phyloP scores from a whole-genome alignment of 2,113 vertebrate species.

The Forbesichthys agassizii region DNA sequence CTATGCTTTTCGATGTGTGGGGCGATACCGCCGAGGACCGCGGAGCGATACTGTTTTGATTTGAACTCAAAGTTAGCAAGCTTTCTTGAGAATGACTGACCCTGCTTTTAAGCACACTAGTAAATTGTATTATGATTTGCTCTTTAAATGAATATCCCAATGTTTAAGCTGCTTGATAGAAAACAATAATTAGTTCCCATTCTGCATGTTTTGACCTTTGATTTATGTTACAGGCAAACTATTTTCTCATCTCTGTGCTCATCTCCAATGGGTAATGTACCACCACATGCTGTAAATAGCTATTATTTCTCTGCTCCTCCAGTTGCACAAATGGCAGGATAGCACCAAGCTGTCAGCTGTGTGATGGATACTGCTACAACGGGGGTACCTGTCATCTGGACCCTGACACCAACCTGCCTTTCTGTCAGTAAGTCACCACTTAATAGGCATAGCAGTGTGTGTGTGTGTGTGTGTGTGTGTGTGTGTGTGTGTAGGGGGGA shows the following conservation, averaged over 20 bases:
- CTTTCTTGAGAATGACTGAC: too few relatives aligned
- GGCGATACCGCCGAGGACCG: too few relatives aligned
- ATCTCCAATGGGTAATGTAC: conserved; percentile 31
- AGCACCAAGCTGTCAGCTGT: conserved; percentile 93
- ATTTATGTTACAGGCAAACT: neutral
- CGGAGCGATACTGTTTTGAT: too few relatives aligned
- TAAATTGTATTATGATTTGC: too few relatives aligned
- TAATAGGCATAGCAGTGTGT: conserved; percentile 54
- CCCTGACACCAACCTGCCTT: conserved; percentile 91
- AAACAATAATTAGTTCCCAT: neutral
- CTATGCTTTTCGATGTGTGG: too few relatives aligned
- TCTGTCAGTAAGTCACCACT: conserved; percentile 94
- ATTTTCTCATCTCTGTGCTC: conserved; percentile 9
- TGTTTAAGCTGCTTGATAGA: neutral
- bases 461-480: neutral
- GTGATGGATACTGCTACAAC: conserved; percentile 98
- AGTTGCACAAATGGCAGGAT: conserved; percentile 97
- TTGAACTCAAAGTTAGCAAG: too few relatives aligned
- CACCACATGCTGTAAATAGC: conserved; percentile 35
- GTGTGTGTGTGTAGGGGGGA: neutral
- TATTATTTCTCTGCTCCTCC: conserved; percentile 62
- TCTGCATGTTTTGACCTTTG: neutral
- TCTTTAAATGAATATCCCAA: too few relatives aligned
- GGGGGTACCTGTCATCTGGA: conserved; percentile 96
- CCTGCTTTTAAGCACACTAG: too few relatives aligned